A percentile compares a stretch with the other conserved stretches of the same genome.
Evolutionary conservation across 1,140 invertebrate species (phyloP).

Genomic region (Bacillus rossius): DNA sequence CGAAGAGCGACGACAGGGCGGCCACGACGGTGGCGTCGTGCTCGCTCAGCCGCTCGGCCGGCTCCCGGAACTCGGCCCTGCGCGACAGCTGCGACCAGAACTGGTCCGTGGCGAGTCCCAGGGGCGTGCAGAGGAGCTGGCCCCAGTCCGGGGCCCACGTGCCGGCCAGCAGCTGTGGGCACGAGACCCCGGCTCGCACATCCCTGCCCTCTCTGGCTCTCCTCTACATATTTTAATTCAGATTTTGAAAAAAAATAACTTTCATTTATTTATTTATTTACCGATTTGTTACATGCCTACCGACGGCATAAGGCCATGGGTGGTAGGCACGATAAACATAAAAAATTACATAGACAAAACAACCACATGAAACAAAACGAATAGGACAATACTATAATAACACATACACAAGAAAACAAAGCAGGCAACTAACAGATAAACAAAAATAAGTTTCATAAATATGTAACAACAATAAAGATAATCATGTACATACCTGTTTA

Average conservation of each 20-base stretch:
- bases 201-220: too few relatives aligned
- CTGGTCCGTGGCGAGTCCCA: conserved; percentile 47
- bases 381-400: too few relatives aligned
- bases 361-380: too few relatives aligned
- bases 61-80: conserved; percentile 3
- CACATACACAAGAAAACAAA: too few relatives aligned
- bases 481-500: background rate
- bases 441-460: too few relatives aligned
- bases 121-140: conserved; percentile 45
- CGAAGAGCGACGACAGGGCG: conserved; percentile 2
- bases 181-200: too few relatives aligned
- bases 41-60: background rate
- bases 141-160: conserved; percentile 49
- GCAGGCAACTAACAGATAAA: too few relatives aligned
- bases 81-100: conserved; percentile 10
- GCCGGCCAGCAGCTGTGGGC: conserved; percentile 44
- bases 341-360: too few relatives aligned
- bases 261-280: background rate
- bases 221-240: background rate
- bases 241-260: background rate
- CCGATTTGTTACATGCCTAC: too few relatives aligned
- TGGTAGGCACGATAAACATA: too few relatives aligned
- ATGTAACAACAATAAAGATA: too few relatives aligned
- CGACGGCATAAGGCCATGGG: too few relatives aligned
- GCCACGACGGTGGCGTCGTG: conserved; percentile 10